phyloP scores from a whole-genome alignment of 2,113 vertebrate species.

The Thryonomys swinderianus region DNA sequence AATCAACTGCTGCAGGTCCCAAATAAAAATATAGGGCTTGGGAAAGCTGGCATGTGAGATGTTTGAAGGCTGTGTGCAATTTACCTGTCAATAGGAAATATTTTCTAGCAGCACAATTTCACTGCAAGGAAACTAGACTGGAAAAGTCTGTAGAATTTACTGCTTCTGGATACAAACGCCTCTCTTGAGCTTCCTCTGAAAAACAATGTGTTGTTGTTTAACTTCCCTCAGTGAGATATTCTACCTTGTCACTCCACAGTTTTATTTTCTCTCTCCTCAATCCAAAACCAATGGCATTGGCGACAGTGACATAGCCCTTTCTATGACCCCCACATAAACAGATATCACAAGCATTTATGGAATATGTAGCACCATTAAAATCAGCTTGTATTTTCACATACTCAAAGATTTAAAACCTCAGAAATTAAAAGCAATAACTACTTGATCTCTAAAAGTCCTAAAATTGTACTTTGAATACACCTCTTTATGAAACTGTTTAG shows the following conservation, averaged over 20 bases:
- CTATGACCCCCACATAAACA: neutral
- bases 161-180: neutral
- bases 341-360: neutral
- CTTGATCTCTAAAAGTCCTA: neutral
- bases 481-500: neutral
- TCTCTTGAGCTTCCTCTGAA: neutral
- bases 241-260: neutral
- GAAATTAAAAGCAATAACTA: neutral
- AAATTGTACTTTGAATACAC: conserved; percentile 13
- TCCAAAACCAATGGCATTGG: neutral
- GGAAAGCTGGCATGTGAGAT: neutral
- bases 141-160: neutral
- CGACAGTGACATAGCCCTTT: neutral
- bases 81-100: neutral
- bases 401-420: neutral
- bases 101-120: neutral
- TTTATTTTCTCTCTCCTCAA: neutral
- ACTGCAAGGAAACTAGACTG: neutral
- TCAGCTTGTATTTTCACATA: neutral
- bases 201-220: neutral
- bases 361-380: neutral
- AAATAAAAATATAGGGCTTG: neutral
- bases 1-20: neutral
- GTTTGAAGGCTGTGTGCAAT: neutral
- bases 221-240: neutral